Evolutionary conservation across 1,140 invertebrate species (phyloP).

Genomic region (Tetramorium simillimum): DNA sequence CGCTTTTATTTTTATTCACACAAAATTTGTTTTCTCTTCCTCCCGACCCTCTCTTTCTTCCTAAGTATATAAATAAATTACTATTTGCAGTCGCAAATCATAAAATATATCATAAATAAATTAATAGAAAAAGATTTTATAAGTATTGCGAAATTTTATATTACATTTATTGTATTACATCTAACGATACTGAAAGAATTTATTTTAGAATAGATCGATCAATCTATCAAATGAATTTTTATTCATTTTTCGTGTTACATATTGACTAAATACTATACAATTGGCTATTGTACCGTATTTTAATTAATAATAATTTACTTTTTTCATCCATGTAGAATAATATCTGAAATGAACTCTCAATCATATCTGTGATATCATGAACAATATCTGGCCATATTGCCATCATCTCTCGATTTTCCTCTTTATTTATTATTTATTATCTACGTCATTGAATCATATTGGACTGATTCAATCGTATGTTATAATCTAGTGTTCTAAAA

Average conservation of each 20-base stretch:
- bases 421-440: not conserved
- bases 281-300: not conserved
- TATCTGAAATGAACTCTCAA: not conserved
- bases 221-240: not conserved
- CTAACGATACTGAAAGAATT: not conserved
- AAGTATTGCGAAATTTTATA: not conserved
- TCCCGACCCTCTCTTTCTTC: not conserved
- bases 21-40: not conserved
- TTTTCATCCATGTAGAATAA: not conserved
- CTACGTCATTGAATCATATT: not conserved
- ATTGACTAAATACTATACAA: not conserved
- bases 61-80: not conserved
- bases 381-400: not conserved
- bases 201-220: not conserved
- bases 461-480: not conserved
- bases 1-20: conserved; percentile 20
- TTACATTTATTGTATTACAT: no score
- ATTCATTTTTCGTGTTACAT: not conserved
- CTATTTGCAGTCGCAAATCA: not conserved
- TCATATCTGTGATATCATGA: not conserved
- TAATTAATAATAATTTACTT: not conserved
- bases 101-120: no score
- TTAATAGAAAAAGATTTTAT: no score
- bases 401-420: not conserved
- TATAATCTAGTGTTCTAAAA: not conserved